These are phyloP conservation scores for Sesamia nonagrioides DNA, from an alignment of 1,140 invertebrate species.

Conservation along the genomic window DNA sequence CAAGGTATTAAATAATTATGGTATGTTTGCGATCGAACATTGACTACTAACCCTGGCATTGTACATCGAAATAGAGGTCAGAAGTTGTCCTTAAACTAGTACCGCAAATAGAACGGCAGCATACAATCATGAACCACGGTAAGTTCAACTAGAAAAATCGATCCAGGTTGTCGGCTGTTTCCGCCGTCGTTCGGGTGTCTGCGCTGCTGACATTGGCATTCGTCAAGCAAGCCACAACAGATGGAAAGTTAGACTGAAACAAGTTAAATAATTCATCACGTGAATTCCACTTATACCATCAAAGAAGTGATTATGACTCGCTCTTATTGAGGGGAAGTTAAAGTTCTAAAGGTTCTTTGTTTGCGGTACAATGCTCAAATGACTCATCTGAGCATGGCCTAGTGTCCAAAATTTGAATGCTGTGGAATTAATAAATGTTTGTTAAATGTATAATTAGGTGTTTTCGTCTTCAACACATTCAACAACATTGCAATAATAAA, in stretches of 20 bases:
- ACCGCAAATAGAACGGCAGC: slow-evolving; percentile 35
- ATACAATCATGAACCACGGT: slow-evolving; percentile 58
- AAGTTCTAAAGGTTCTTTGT: not conserved
- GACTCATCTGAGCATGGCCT: too few relatives aligned
- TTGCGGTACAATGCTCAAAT: too few relatives aligned
- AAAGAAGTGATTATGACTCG: slow-evolving; percentile 6
- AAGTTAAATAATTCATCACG: slow-evolving; percentile 42
- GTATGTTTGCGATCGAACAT: not conserved
- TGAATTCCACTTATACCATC: slow-evolving; percentile 27
- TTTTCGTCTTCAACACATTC: too few relatives aligned
- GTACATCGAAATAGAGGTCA: slow-evolving; percentile 46
- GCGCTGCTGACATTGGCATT: slow-evolving; percentile 58
- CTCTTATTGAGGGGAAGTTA: not conserved
- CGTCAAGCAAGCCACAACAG: slow-evolving; percentile 37
- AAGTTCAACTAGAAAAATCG: slow-evolving; percentile 76
- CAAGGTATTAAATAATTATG: not conserved
- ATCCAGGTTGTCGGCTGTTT: slow-evolving; percentile 63
- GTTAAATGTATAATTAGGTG: too few relatives aligned
- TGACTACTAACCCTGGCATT: not conserved
- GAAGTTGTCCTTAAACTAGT: slow-evolving; percentile 26
- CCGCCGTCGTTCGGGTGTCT: slow-evolving; percentile 57
- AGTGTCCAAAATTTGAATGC: too few relatives aligned
- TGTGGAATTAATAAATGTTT: too few relatives aligned
- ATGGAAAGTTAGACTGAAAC: slow-evolving; percentile 40
- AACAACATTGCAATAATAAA: too few relatives aligned